Base-by-base conservation (phyloP, 2,888 invertebrate species). In the Clostera curtula region DNA sequence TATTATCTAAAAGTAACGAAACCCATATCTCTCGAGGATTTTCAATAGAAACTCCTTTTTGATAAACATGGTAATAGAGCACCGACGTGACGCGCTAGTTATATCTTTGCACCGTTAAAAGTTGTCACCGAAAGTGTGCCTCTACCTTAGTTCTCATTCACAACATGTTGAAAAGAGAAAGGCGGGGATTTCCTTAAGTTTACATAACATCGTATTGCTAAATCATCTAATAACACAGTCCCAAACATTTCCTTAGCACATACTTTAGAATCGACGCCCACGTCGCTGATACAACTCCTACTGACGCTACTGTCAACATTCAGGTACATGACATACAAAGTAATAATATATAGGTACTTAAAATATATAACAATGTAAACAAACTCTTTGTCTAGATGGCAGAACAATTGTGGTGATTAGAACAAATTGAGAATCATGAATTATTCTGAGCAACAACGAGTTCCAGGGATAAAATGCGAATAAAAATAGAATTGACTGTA, bases 91-190 rank as follows among this genome's bases (percentile, higher is more conserved):
- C n/a, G n/a, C n/a, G n/a, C n/a, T n/a, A n/a, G n/a, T n/a, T n/a
- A n/a, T n/a, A n/a, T n/a, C n/a, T n/a, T n/a, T n/a, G n/a, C n/a
- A n/a, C n/a, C n/a, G n/a, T n/a, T n/a, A n/a, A n/a, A n/a, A n/a
- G n/a, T n/a, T n/a, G n/a, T n/a, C n/a, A n/a, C n/a, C n/a, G n/a
- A n/a, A n/a, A n/a, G n/a, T n/a, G n/a, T n/a, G n/a, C 38, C 34
- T 31, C 35, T 26, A 35, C 43, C 44, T 19, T 29, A 12, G 40
- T 43, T 46, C 43, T 55, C 54, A 54, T 57, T 58, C 52, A 73
- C 82, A 82, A 80, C 79, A 67, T 60, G 77, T 82, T 80, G 80
- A 82, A 83, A 82, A 82, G 80, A 62, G 79, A 82, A 75, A 66
- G 67, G 72, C 50, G 52, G 52, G 40, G 48, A 52, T 57, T 56